Evolutionary conservation across 1,140 invertebrate species (phyloP), one percentile per base, ranked within the genome.

Genomic region (Heterodera carotae): DNA sequence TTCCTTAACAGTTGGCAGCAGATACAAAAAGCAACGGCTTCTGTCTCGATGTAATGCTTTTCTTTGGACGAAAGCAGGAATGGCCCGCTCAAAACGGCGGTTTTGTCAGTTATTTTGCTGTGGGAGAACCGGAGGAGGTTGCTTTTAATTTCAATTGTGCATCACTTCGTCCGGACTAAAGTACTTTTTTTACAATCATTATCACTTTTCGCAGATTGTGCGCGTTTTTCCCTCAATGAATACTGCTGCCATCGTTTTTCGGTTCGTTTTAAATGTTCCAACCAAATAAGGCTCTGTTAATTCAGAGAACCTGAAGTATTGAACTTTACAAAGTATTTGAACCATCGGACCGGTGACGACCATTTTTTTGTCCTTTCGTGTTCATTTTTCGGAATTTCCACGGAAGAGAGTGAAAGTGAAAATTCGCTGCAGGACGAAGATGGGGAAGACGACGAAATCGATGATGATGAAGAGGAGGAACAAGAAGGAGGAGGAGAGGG

Each of bases 261-360:
- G 82, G 18, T 74, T 74, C 33, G 25, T 25, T 74, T 73, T 64
- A 0, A 7, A 29, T 33, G 29, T 59, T 62, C 1, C 36, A 12
- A 3, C n/a, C n/a, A 31, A 33, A 48, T 73, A 60, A 25, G 29
- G 22, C 29, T n/a, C n/a, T 43, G 12, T 7, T 48, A 33, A 62
- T 62, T 66, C 33, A 74, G 72, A 31, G 83, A 83, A 73, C 83
- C 83, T 12, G 79, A 83, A 27, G 76, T 83, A n/a, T 31, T 83
- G 22, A 83, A 82, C 36, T 83, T 83, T 75, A 82, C 72, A 0
- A 83, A 83, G 64, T 83, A 83, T 69, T 34, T 85, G 6, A 83
- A 85, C 48, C 67, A 66, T 34, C 73, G 53, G 34, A 72, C 76
- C 8, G 80, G 66, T 27, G 69, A 75, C 36, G 62, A 80, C 22